Conservation (phyloP, 2,888 invertebrate genomes). For the Saturnia japonica region DNA sequence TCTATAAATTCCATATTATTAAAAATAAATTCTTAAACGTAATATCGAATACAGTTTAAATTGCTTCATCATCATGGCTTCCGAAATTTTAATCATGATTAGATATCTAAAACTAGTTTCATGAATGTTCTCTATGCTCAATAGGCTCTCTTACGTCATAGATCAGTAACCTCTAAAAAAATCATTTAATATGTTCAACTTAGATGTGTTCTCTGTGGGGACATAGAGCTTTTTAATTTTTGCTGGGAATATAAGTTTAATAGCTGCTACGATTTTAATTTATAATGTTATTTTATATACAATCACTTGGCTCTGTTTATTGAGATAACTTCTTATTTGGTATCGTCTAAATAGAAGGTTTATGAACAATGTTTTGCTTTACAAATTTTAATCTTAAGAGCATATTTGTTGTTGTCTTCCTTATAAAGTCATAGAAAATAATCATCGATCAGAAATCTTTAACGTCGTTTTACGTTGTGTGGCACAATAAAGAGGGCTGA, state of each 20-base stretch:
- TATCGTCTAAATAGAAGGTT: no score
- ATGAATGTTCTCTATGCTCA: not conserved
- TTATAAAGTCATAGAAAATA: no score
- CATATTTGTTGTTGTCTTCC: no score
- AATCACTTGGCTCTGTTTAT: no score
- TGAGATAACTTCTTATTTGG: no score
- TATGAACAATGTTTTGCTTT: no score
- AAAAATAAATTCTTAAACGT: not conserved
- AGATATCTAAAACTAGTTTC: not conserved
- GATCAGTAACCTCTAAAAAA: conserved; percentile 2
- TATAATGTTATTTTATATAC: not conserved
- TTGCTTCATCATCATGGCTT: not conserved
- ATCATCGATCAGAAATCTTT: not conserved
- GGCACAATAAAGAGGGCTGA: not conserved
- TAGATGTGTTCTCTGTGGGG: not conserved
- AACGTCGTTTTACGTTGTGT: not conserved
- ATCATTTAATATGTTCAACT: not conserved
- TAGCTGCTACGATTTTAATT: not conserved
- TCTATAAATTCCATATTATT: not conserved
- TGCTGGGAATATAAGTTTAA: not conserved
- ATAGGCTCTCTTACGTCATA: not conserved
- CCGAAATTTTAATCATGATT: not conserved
- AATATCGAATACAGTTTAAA: not conserved
- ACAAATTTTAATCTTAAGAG: no score
- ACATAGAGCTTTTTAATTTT: not conserved